Evolutionary conservation across 2,113 vertebrate species (phyloP), one percentile per base, ranked within the genome.

Genomic region (Elephantulus edwardii): DNA sequence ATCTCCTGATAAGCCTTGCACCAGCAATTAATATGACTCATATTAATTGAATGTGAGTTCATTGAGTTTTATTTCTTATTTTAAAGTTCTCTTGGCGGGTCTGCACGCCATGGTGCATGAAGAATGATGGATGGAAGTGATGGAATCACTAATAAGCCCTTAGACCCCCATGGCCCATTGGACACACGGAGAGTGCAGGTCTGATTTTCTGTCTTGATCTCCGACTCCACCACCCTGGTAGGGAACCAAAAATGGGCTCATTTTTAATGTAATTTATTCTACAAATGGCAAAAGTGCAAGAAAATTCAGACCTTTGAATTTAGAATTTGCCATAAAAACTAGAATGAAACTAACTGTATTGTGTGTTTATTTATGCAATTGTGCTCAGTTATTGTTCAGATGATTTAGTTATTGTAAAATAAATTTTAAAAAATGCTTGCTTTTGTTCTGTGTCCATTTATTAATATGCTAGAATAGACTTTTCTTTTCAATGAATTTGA

Each of bases 1-100:
- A 96, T 97, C 60, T 96, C 71, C 93, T 79, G 94, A 89, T 92
- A 97, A 96, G 88, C 93, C 85, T 79, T 16, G 0, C 71, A 92
- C 93, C 0, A 2, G 92, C 76, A 95, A 95, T 71, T 97, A 97
- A 96, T 95, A 90, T 90, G 89, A 95, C 91, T 95, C 96, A 72
- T 96, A 95, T 86, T 96, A 97, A 96, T 94, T 97, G 88, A 96
- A 95, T 94, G 62, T 95, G 95, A 97, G 44, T 95, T 97, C 95
- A 70, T 77, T 83, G 90, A 89, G 70, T 95, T 97, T 96, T 94
- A 96, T 93, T 95, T 94, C 62, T 75, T 93, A 24, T 91, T 97
- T 95, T 94, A 94, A 96, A 97, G 6, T 96, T 95, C 91, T 95
- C n/a, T 91, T 94, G 79, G 78, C 14, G 56, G 38, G 68, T 93